These are phyloP conservation scores for Lycophotia porphyrea DNA, from an alignment of 2,888 invertebrate species.

Conservation along the genomic window DNA sequence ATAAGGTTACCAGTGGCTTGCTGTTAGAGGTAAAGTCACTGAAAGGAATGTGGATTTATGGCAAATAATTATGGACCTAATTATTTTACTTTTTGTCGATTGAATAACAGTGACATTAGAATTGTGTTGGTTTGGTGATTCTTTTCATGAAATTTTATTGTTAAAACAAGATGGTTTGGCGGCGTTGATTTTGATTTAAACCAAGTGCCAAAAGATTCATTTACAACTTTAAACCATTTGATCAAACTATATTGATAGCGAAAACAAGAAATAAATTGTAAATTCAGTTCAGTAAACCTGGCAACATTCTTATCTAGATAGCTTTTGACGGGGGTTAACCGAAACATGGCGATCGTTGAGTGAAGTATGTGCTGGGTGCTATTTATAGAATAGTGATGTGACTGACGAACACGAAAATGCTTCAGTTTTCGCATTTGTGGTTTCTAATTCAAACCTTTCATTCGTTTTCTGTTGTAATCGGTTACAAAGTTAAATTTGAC, in stretches of 20 bases:
- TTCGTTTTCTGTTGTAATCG: background rate
- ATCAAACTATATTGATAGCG: background rate
- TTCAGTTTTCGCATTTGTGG: conserved; percentile 20
- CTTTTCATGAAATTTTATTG: background rate
- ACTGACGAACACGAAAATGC: conserved; percentile 1
- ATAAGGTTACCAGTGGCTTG: no score
- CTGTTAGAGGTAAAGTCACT: no score
- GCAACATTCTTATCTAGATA: conserved; percentile 27
- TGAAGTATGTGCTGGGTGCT: background rate
- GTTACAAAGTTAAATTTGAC: background rate
- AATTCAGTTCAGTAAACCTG: background rate
- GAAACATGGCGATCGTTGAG: background rate
- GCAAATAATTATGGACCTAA: background rate
- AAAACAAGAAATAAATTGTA: background rate
- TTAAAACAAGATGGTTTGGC: background rate
- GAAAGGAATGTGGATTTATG: background rate
- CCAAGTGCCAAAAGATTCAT: background rate
- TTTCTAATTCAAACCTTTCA: background rate
- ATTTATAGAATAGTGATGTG: conserved; percentile 40
- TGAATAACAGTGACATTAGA: background rate
- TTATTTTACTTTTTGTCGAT: no score
- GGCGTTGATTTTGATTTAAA: background rate
- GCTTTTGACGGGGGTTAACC: conserved; percentile 29
- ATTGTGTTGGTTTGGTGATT: background rate
- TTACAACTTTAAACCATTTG: background rate